Conservation (phyloP, 2,113 vertebrate genomes). For the Neopipo cinnamomea region DNA sequence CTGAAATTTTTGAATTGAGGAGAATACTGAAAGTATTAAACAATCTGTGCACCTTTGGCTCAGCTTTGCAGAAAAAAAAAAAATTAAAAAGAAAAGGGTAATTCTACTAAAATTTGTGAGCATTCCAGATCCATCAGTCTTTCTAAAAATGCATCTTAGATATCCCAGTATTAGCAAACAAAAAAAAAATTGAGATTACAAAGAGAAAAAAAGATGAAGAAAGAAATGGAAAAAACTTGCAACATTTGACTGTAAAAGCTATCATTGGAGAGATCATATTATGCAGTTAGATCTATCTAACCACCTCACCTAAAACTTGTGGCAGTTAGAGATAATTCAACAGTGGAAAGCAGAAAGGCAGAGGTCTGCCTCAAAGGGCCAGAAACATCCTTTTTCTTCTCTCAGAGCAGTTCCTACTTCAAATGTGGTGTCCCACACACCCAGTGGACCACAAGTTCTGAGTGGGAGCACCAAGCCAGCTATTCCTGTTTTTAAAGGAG, state of each 20-base stretch:
- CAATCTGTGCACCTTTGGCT: neutral
- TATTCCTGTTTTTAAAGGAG: slow-evolving; percentile 48
- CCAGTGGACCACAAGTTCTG: neutral
- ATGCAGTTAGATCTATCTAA: neutral
- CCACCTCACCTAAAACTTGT: slow-evolving; percentile 18
- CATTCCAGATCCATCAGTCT: neutral
- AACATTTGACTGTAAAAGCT: neutral
- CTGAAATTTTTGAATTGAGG: neutral
- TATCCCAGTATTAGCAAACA: neutral
- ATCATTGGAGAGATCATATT: neutral
- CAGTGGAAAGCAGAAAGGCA: slow-evolving; percentile 21
- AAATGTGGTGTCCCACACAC: neutral
- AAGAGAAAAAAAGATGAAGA: neutral
- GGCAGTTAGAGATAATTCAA: slow-evolving; percentile 34
- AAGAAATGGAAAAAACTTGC: neutral
- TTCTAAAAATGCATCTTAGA: neutral
- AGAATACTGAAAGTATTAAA: neutral
- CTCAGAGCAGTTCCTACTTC: neutral
- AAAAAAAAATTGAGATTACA: neutral
- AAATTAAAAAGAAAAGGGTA: neutral
- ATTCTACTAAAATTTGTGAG: neutral
- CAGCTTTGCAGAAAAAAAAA: neutral
- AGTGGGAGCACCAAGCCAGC: neutral
- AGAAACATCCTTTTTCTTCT: slow-evolving; percentile 34
- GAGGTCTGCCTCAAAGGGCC: neutral